Base-by-base conservation (phyloP, 2,888 invertebrate species). In the Pilophorus perplexus region DNA sequence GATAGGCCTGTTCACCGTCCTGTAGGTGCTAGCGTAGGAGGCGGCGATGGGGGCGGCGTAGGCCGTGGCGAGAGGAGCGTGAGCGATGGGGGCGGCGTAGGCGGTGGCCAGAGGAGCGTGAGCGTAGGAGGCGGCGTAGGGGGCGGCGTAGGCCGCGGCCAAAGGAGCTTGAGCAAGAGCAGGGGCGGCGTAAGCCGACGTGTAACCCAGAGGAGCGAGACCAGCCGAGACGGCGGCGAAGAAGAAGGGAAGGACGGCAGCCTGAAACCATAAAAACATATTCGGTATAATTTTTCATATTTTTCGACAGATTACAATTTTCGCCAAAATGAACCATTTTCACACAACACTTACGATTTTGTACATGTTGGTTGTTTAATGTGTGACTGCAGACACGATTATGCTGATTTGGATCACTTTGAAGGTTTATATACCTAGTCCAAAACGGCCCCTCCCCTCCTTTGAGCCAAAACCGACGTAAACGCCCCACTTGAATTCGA, bases 41-140 rank as follows among this genome's bases (percentile, higher is more conserved):
- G 62, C 60, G 28, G 60, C 60, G 42, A 40, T 25, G 23, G 59
- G 22, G 59, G 40, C 42, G 25, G 59, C 59, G 44, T 59, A 59
- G 16, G 59, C 23, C 5, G 59, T 14, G 44, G 59, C 40, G 23
- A 59, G 2, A 14, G 48, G n/a, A n/a, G n/a, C n/a, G n/a, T n/a
- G 48, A 37, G 62, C 48, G 46, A 33, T 14, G 48, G 18, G 6
- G 25, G 50, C 50, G 6, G 50, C 20, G 14, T 46, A 28, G 22
- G 62, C 48, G 50, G 46, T n/a, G n/a, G n/a, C n/a, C n/a, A n/a
- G n/a, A n/a, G n/a, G 48, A 48, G 62, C 62, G 50, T 46, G 50
- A 14, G 44, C 42, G 54, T 25, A 54, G 33, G 33, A 44, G 42
- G 59, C 59, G 44, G 59, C 59, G 59, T 59, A 59, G 42, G 62